A percentile compares a stretch with the other conserved stretches of the same genome.
phyloP scores from a whole-genome alignment of 92 coral and sea anemone species.

The Zoanthus gigantus region DNA sequence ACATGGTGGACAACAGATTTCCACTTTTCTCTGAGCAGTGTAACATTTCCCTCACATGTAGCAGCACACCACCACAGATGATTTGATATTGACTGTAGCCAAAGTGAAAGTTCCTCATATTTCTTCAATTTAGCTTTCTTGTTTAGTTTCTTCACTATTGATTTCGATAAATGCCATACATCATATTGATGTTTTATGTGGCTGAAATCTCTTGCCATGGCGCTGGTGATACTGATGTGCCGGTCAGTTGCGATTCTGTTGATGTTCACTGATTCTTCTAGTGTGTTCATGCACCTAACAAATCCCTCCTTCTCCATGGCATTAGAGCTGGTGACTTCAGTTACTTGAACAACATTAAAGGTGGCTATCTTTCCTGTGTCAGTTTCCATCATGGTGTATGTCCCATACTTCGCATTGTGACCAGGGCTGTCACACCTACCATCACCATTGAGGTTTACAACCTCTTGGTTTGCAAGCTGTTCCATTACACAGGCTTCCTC shows the following conservation, averaged over 20 bases:
- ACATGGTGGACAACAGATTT: neutral
- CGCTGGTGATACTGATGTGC: conserved; percentile 13
- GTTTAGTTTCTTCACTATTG: neutral
- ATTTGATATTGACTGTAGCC: neutral
- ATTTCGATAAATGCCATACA: conserved; percentile 13
- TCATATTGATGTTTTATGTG: conserved; percentile 4
- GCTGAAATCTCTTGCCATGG: neutral
- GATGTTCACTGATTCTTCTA: neutral
- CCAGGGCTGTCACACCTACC: conserved; percentile 79
- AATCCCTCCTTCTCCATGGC: conserved; percentile 69
- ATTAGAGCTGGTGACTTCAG: conserved; percentile 63
- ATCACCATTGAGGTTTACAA: conserved; percentile 74
- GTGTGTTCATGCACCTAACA: conserved; percentile 36
- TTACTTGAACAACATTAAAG: conserved; percentile 66
- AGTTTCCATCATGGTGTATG: conserved; percentile 69
- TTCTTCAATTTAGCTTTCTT: too few relatives aligned
- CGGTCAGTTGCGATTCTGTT: conserved; percentile 34
- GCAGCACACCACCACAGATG: conserved; percentile 8
- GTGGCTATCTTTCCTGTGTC: conserved; percentile 59
- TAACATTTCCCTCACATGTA: conserved; percentile 3
- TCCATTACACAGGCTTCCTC: conserved; percentile 31
- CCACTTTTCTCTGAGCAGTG: conserved; percentile 9
- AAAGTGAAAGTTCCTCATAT: too few relatives aligned
- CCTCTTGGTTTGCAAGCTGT: conserved; percentile 37
- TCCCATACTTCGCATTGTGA: conserved; percentile 75